phyloP scores from a whole-genome alignment of 1,140 invertebrate species.

The Thaumetopoea pityocampa region DNA sequence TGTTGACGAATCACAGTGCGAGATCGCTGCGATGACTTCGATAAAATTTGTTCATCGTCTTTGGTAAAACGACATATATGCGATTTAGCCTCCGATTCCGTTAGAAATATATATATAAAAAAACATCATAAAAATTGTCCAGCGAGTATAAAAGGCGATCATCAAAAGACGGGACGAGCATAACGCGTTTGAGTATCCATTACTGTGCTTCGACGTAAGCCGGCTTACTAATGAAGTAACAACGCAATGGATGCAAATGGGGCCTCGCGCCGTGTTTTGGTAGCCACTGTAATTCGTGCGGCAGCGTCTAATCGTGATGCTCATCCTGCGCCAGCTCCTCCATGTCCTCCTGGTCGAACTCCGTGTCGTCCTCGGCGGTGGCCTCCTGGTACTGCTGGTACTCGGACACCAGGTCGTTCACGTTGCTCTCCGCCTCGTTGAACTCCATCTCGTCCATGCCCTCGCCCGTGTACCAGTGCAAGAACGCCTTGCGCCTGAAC shows the following conservation, averaged over 20 bases:
- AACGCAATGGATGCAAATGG: too few species aligned
- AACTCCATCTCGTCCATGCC: conserved; percentile 94
- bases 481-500: conserved; percentile 91
- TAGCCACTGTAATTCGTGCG: neutral
- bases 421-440: conserved; percentile 83
- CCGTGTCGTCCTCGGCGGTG: conserved; percentile 81
- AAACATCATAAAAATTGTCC: conserved; percentile 23
- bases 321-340: conserved; percentile 62
- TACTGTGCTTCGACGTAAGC: too few species aligned
- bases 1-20: conserved; percentile 42
- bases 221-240: too few species aligned
- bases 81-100: conserved; percentile 44
- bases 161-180: too few species aligned
- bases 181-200: too few species aligned
- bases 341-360: conserved; percentile 77
- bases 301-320: conserved; percentile 39
- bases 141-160: conserved; percentile 12
- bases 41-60: conserved; percentile 27
- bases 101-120: conserved; percentile 37
- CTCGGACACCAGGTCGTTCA: conserved; percentile 70
- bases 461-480: conserved; percentile 86
- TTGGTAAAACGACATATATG: conserved; percentile 35
- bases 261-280: conserved; percentile 1
- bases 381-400: conserved; percentile 94
- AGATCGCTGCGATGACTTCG: conserved; percentile 16